phyloP scores from a whole-genome alignment of 2,113 vertebrate genomes.

The Turdus rufiventris region DNA sequence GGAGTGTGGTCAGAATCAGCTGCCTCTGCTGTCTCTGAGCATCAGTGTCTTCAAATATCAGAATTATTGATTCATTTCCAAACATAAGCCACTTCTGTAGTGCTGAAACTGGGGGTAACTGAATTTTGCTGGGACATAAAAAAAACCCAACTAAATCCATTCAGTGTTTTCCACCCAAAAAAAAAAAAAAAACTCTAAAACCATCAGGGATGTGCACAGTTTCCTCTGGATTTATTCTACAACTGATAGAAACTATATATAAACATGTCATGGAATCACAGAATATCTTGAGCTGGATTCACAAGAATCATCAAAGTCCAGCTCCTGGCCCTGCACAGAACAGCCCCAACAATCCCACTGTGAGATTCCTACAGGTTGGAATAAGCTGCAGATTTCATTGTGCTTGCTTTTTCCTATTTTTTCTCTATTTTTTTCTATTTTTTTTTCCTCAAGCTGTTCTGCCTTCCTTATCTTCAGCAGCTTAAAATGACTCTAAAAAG shows the following conservation, averaged over 20 bases:
- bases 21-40: neutral
- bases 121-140: neutral
- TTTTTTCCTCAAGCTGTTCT: neutral
- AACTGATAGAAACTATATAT: neutral
- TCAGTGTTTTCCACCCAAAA: neutral
- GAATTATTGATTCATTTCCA: neutral
- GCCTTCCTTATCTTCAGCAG: neutral
- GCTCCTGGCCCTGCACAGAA: neutral
- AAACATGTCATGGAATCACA: neutral
- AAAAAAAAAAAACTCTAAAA: neutral
- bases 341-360: neutral
- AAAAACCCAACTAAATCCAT: neutral
- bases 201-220: accelerated
- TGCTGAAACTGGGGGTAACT: neutral
- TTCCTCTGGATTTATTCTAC: neutral
- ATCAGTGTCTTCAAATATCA: neutral
- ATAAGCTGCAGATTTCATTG: neutral
- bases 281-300: neutral
- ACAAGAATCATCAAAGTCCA: neutral
- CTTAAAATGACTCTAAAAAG: neutral
- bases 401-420: neutral
- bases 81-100: neutral
- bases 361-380: neutral
- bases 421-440: neutral
- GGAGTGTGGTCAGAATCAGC: neutral